Conservation (phyloP, 1,140 invertebrate species). For the Drosophila bipectinata region DNA sequence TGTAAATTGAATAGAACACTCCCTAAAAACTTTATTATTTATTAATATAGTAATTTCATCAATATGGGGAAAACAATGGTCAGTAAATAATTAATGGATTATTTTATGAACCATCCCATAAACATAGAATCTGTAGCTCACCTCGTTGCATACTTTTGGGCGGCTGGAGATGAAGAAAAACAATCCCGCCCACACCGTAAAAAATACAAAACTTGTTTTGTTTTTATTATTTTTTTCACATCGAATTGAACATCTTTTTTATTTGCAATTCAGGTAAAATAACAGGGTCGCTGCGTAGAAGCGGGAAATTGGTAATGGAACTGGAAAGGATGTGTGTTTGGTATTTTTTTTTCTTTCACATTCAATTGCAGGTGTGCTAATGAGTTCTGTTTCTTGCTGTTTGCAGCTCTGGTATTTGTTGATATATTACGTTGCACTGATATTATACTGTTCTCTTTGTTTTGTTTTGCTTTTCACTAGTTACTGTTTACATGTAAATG, state of each 20-base stretch:
- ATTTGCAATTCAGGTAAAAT: slow-evolving; percentile 74
- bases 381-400: slow-evolving; percentile 43
- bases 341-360: slow-evolving; percentile 55
- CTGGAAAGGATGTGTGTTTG: slow-evolving; percentile 15
- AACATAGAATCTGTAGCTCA: not conserved
- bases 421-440: slow-evolving; percentile 77
- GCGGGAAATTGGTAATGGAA: slow-evolving; percentile 17
- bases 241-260: slow-evolving; percentile 77
- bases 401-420: slow-evolving; percentile 41
- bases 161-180: not conserved
- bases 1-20: too few species aligned
- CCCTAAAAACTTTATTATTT: not conserved
- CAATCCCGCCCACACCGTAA: slow-evolving; percentile 5
- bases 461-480: slow-evolving; percentile 24
- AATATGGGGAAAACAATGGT: too few species aligned
- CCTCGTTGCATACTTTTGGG: slow-evolving; percentile 25
- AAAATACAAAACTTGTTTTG: not conserved
- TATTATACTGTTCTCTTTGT: slow-evolving; percentile 48
- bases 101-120: too few species aligned
- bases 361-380: slow-evolving; percentile 77
- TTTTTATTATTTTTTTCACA: slow-evolving; percentile 54
- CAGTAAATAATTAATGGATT: not conserved
- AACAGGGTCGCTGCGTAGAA: slow-evolving; percentile 53
- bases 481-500: slow-evolving; percentile 40
- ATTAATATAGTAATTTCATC: not conserved